Evolutionary conservation across 2,797 vertebrate species (phyloP).

Genomic region (Florisuga fusca): DNA sequence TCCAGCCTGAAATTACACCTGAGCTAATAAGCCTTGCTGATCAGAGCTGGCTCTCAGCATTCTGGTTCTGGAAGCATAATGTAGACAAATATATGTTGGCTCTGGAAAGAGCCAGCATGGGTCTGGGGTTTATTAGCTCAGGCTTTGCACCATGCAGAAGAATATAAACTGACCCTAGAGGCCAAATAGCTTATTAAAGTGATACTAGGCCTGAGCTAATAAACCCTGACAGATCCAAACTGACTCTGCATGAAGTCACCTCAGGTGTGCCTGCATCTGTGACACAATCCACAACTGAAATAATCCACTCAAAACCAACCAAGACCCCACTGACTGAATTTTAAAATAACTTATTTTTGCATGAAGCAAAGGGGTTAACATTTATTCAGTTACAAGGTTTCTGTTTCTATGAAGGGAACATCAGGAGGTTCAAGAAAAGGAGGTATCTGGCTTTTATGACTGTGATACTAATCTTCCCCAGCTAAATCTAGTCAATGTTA

Average conservation of each 20-base stretch:
- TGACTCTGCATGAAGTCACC: neutral
- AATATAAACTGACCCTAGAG: conserved; percentile 10
- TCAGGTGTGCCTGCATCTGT: conserved; percentile 40
- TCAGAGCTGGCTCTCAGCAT: conserved; percentile 54
- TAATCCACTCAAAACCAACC: neutral
- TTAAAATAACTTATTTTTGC: neutral
- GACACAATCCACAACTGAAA: neutral
- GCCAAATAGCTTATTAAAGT: conserved; percentile 56
- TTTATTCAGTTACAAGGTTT: neutral
- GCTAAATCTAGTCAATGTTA: conserved; percentile 18
- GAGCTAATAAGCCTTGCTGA: conserved; percentile 31
- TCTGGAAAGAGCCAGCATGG: neutral
- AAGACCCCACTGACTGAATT: neutral
- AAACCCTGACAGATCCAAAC: conserved; percentile 32
- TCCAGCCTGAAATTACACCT: conserved; percentile 41
- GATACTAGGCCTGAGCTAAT: conserved; percentile 47
- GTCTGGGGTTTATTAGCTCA: conserved; percentile 60
- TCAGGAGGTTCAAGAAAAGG: neutral
- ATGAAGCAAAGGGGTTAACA: conserved; percentile 20
- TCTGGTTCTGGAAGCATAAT: neutral
- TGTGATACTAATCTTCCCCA: neutral
- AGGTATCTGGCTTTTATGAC: conserved; percentile 7
- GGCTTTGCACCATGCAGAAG: conserved; percentile 37
- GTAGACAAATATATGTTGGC: conserved; percentile 44
- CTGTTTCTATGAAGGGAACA: conserved; percentile 11